These are phyloP conservation scores for Neodiprion fabricii DNA, from an alignment of 1,140 invertebrate genomes.

Conservation along the genomic window DNA sequence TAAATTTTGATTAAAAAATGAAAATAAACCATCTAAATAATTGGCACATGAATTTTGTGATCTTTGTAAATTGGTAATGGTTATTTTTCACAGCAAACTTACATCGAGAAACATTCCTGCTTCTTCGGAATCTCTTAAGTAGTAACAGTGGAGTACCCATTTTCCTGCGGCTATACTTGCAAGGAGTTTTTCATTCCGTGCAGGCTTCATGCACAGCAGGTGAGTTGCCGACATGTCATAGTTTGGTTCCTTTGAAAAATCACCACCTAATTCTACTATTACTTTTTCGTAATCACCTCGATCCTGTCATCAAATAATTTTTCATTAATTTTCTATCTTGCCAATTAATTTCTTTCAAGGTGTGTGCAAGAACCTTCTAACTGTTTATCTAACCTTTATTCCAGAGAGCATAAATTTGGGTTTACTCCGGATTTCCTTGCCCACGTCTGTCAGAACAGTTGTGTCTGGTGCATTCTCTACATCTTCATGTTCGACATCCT, in stretches of 20 bases:
- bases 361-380: no score
- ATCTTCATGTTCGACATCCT: constrained; percentile 1
- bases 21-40: constrained; percentile 21
- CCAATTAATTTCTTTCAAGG: background rate
- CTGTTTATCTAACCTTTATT: constrained; percentile 38
- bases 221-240: constrained; percentile 79
- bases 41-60: constrained; percentile 3
- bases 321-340: background rate
- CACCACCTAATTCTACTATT: constrained; percentile 73
- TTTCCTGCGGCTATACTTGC: constrained; percentile 84
- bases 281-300: constrained; percentile 56
- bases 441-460: constrained; percentile 9
- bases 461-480: background rate
- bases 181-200: constrained; percentile 86
- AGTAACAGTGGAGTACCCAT: constrained; percentile 83
- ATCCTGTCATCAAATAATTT: constrained; percentile 49
- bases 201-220: constrained; percentile 74
- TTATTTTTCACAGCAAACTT: constrained; percentile 38
- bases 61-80: background rate
- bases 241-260: constrained; percentile 65
- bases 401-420: constrained; percentile 56
- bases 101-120: constrained; percentile 73
- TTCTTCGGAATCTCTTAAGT: constrained; percentile 72
- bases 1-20: background rate
- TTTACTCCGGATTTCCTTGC: constrained; percentile 19